These are phyloP conservation scores for Bradypodion pumilum DNA, from an alignment of 2,797 vertebrate species.

Conservation along the genomic window DNA sequence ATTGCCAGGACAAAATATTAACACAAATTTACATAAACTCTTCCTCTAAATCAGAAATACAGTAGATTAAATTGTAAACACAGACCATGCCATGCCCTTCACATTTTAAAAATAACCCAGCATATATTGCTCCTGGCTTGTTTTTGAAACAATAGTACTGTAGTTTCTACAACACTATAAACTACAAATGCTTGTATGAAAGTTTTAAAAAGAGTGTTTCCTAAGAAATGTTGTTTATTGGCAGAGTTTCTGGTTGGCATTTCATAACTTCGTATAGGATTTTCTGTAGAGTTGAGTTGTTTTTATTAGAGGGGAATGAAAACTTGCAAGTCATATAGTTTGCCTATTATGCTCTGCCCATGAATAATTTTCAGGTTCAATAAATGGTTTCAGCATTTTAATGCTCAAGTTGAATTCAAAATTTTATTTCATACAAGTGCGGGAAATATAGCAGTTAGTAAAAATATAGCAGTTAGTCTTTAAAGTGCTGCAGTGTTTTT, in stretches of 20 bases:
- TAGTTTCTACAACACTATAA: conserved; percentile 4
- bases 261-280: conserved; percentile 43
- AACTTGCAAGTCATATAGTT: conserved; percentile 38
- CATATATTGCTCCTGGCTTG: not conserved
- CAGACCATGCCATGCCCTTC: not conserved
- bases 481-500: too few relatives aligned
- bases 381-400: not conserved
- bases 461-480: too few relatives aligned
- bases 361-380: too few relatives aligned
- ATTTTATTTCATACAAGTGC: not conserved
- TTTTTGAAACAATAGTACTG: not conserved
- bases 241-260: conserved; percentile 31
- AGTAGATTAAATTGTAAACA: not conserved
- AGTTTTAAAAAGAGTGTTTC: not conserved
- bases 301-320: conserved; percentile 53
- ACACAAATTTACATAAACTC: too few relatives aligned
- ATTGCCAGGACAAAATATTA: too few relatives aligned
- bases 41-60: not conserved
- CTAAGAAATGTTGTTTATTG: not conserved
- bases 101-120: not conserved
- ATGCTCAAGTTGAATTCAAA: conserved; percentile 10
- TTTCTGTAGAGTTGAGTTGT: conserved; percentile 33
- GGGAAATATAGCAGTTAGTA: too few relatives aligned
- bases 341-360: too few relatives aligned
- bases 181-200: not conserved